These are phyloP conservation scores for Pelodytes ibericus DNA, from an alignment of 2,797 vertebrate species.

Conservation along the genomic window DNA sequence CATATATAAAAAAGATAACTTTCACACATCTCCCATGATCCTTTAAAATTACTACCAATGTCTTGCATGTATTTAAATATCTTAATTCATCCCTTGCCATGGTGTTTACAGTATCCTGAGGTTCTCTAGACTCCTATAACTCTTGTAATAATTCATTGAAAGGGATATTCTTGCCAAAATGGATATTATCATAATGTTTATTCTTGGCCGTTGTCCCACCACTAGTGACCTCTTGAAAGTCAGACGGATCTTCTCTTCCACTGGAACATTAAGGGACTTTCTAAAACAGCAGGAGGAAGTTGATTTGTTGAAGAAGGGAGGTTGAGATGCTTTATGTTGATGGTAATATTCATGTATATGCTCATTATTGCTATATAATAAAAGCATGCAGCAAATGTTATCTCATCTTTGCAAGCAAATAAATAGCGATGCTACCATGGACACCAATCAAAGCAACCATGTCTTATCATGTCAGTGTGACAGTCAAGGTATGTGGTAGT, in stretches of 20 bases:
- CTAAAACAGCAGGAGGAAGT: constrained; percentile 19
- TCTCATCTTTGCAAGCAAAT: no score
- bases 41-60: no score
- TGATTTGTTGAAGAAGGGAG: not conserved
- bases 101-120: constrained; percentile 13
- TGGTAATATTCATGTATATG: no score
- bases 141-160: constrained; percentile 35
- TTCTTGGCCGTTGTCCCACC: constrained; percentile 48
- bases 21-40: no score
- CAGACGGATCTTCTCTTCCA: constrained; percentile 16
- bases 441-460: no score
- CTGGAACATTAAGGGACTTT: constrained; percentile 26
- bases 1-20: no score
- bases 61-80: not conserved
- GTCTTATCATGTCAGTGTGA: no score
- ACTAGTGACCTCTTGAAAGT: constrained; percentile 38
- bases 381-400: not conserved
- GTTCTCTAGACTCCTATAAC: constrained; percentile 7
- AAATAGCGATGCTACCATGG: no score
- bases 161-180: constrained; percentile 41
- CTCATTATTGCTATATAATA: not conserved
- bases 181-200: constrained; percentile 45
- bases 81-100: constrained; percentile 11
- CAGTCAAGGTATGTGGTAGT: no score
- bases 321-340: not conserved